A percentile compares a stretch with the other conserved stretches of the same genome.
These are phyloP conservation scores for Lepilemur septentrionalis DNA, from an alignment of 2,797 vertebrate genomes.

Conservation along the genomic window DNA sequence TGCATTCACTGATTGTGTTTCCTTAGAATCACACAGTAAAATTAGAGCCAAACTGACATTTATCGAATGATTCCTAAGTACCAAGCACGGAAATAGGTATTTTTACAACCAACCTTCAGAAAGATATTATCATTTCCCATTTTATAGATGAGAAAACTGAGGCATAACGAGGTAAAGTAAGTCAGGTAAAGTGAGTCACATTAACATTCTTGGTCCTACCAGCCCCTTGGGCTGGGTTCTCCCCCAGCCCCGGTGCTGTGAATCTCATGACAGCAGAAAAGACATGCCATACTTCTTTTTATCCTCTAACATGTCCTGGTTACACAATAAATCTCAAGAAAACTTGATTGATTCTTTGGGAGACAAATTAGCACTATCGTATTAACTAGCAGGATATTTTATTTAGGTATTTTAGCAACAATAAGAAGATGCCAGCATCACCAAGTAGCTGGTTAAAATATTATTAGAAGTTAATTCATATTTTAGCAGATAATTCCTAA, in stretches of 20 bases:
- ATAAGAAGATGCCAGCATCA: slow-evolving; percentile 69
- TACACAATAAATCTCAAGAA: slow-evolving; percentile 52
- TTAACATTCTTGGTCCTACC: not conserved
- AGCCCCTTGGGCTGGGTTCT: not conserved
- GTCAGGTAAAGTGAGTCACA: not conserved
- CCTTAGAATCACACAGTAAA: not conserved
- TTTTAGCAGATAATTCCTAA: slow-evolving; percentile 89
- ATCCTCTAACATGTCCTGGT: not conserved
- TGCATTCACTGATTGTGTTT: not conserved
- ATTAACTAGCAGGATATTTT: slow-evolving; percentile 72
- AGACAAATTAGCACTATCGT: slow-evolving; percentile 50
- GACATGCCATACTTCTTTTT: not conserved
- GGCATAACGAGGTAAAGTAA: not conserved
- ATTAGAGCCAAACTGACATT: not conserved
- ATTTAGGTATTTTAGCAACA: slow-evolving; percentile 79
- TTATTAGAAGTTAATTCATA: slow-evolving; percentile 87
- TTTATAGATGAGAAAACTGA: slow-evolving; percentile 13
- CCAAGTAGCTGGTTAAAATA: slow-evolving; percentile 83
- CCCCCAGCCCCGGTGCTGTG: not conserved
- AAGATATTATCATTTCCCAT: not conserved
- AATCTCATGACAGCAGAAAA: not conserved
- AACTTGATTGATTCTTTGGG: slow-evolving; percentile 60
- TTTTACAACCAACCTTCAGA: not conserved
- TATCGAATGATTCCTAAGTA: not conserved
- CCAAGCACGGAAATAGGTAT: not conserved